Percentiles rank a stretch among this genome's conserved stretches.
Conservation (phyloP, 2,113 vertebrate genomes). For the Myiozetetes cayanensis region DNA sequence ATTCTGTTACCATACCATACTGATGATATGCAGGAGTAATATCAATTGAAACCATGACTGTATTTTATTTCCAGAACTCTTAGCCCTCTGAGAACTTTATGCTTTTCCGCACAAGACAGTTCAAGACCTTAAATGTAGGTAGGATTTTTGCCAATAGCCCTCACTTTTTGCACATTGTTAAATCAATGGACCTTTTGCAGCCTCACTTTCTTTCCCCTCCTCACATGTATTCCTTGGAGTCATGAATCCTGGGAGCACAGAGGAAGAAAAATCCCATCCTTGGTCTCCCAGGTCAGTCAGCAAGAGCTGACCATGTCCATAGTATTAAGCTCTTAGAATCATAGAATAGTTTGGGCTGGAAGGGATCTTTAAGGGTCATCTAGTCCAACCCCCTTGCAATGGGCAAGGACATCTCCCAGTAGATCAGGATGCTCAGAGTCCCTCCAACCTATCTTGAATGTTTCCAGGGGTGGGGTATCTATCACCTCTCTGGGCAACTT, state of each 20-base stretch:
- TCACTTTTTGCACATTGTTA: neutral
- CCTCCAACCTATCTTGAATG: neutral
- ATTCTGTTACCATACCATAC: neutral
- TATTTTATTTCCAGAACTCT: neutral
- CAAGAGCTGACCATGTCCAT: neutral
- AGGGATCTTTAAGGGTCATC: neutral
- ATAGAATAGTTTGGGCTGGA: neutral
- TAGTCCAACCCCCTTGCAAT: neutral
- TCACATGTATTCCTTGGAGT: neutral
- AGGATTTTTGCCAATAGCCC: neutral
- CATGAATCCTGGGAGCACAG: rapidly evolving
- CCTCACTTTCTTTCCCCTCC: neutral
- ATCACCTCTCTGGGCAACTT: neutral
- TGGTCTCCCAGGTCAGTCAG: neutral
- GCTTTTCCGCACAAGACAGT: neutral
- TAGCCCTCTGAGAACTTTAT: neutral
- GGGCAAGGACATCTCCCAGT: neutral
- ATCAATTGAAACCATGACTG: neutral
- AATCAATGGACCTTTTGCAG: neutral
- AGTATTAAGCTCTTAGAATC: neutral
- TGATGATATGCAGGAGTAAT: neutral
- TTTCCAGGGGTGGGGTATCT: neutral
- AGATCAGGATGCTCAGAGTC: neutral
- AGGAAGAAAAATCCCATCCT: neutral
- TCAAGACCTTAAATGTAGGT: neutral